Evolutionary conservation across 2,113 vertebrate species (phyloP).

Genomic region (Lampris incognitus): DNA sequence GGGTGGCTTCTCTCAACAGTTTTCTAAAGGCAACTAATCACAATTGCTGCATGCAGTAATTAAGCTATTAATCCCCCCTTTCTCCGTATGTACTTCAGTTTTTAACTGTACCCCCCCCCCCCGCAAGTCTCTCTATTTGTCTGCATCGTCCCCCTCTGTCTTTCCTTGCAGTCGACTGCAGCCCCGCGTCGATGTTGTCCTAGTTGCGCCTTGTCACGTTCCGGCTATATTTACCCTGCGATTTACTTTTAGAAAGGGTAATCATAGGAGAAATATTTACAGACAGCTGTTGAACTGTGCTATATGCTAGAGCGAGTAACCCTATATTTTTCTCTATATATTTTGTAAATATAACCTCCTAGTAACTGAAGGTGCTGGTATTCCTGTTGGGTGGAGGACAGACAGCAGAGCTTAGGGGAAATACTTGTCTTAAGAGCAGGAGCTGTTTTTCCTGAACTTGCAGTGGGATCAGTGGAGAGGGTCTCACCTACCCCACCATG

Average conservation of each 20-base stretch:
- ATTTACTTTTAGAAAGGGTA: slow-evolving; percentile 98
- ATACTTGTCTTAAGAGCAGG: slow-evolving; percentile 16
- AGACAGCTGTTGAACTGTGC: slow-evolving; percentile 93
- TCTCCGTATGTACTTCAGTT: background rate
- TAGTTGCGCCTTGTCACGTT: slow-evolving; percentile 92
- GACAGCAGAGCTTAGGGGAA: slow-evolving; percentile 38
- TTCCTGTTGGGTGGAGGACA: slow-evolving; percentile 51
- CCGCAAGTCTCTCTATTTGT: background rate
- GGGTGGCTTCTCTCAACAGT: too few species aligned
- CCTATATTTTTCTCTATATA: slow-evolving; percentile 96
- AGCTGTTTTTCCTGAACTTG: slow-evolving; percentile 19
- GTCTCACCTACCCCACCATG: background rate
- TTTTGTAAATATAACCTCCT: slow-evolving; percentile 90
- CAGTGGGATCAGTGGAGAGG: slow-evolving; percentile 15
- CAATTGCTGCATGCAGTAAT: too few species aligned
- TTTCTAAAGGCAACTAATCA: too few species aligned
- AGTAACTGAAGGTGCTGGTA: slow-evolving; percentile 79
- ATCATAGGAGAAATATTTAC: slow-evolving; percentile 98
- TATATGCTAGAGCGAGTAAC: slow-evolving; percentile 92
- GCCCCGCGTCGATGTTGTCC: slow-evolving; percentile 82
- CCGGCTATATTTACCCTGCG: slow-evolving; percentile 96
- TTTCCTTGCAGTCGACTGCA: slow-evolving; percentile 78
- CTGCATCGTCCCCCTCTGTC: slow-evolving; percentile 30
- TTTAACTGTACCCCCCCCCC: background rate
- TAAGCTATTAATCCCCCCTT: too few species aligned